Base-by-base conservation (phyloP, 2,797 vertebrate species). In the Pangasius sanitwongsei region DNA sequence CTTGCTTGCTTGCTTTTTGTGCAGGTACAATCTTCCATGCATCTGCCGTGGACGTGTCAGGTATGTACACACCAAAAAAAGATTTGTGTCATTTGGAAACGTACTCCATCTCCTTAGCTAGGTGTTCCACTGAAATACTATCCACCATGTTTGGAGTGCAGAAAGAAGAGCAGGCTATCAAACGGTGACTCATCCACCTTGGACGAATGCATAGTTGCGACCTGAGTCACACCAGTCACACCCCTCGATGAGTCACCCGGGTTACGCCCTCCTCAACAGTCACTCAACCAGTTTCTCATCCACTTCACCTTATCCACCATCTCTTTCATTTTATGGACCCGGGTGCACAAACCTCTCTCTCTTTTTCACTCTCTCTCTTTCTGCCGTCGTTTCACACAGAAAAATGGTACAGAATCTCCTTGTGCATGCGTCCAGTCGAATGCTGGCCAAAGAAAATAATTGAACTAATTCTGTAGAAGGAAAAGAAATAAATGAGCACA, bases 121-220 rank as follows among this genome's bases (percentile, higher is more conserved):
- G 12, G 44, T 15, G 74, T 74, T 75, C 13, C 34, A 74, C 7
- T 78, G 67, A 63, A 84, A 85, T n/a, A 15, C 37, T 28, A 48
- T 57, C 53, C 77, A 75, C 48, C 83, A 59, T 82, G 83, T 89
- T 59, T 70, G 59, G 53, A 82, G 84, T 37, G 74, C 75, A 70
- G 50, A 81, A 87, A 67, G 74, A 87, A 53, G 86, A 53, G n/a
- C 78, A 81, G 34, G 48, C 48, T 69, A 67, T 84, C 82, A 67
- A 67, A n/a, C 2, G 57, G 88, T 96, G 96, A 97, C 92, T 97
- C 95, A 96, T 95, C 95, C 93, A 96, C 96, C 95, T 95, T 95
- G 93, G 93, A 94, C 93, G 92, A 91, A 94, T 94, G 95, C 95
- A 96, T 96, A 93, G 93, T 93, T 94, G 86, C 78, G 92, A 88